Evolutionary conservation across 2,113 vertebrate species (phyloP).

Genomic region (Tapirus terrestris): DNA sequence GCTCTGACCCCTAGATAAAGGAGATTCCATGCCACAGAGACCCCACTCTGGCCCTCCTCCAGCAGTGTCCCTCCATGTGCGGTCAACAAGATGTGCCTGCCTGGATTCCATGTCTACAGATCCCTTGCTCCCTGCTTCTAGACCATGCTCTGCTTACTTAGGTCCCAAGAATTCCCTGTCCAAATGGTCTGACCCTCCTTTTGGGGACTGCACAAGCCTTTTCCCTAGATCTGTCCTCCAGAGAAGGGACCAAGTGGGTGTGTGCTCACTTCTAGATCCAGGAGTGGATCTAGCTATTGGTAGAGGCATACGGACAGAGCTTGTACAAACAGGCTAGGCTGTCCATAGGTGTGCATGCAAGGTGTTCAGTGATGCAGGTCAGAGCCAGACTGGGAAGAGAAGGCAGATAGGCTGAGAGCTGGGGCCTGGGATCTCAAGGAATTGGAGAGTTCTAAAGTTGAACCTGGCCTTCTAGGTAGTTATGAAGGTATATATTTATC

Average conservation of each 20-base stretch:
- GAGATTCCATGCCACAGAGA: background rate
- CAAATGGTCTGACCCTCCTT: background rate
- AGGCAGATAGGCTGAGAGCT: background rate
- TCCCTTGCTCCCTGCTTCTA: background rate
- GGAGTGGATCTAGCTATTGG: background rate
- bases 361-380: background rate
- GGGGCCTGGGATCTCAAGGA: background rate
- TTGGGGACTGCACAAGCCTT: background rate
- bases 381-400: background rate
- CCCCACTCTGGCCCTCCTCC: background rate
- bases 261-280: background rate
- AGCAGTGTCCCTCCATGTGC: background rate
- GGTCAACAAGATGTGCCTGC: background rate
- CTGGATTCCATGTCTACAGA: background rate
- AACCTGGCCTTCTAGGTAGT: background rate
- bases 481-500: background rate
- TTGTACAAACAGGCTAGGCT: background rate
- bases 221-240: background rate
- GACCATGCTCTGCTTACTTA: background rate
- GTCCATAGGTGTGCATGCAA: background rate
- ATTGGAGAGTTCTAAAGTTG: background rate
- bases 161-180: background rate
- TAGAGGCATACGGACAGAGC: background rate
- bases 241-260: background rate
- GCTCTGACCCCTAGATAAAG: background rate